Percentiles rank a stretch among this genome's conserved stretches.
These are phyloP conservation scores for Cheilinus undulatus DNA, from an alignment of 2,113 vertebrate genomes.

Conservation along the genomic window DNA sequence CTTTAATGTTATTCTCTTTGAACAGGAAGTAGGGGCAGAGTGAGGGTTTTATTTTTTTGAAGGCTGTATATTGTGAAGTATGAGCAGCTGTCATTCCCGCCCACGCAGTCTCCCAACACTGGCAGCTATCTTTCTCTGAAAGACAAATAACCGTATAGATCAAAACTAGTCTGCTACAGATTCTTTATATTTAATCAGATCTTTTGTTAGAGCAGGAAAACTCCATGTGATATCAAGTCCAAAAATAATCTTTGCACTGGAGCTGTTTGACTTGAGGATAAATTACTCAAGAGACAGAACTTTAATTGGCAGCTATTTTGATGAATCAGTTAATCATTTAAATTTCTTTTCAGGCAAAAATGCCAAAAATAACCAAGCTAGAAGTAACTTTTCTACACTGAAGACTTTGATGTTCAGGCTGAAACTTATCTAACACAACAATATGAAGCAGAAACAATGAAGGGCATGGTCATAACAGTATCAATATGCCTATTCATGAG, in stretches of 20 bases:
- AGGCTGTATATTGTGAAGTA: conserved; percentile 57
- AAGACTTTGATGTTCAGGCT: background rate
- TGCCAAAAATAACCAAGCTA: background rate
- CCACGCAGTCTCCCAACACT: conserved; percentile 20
- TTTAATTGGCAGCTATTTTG: background rate
- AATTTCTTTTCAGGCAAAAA: background rate
- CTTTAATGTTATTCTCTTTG: conserved; percentile 80
- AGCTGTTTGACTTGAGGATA: background rate
- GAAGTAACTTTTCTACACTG: no score
- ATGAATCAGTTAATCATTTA: background rate
- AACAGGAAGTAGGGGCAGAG: conserved; percentile 60
- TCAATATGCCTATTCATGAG: no score
- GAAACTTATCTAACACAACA: background rate
- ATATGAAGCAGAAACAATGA: background rate
- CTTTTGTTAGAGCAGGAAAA: background rate
- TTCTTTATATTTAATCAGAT: background rate
- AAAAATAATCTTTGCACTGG: background rate
- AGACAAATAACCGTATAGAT: conserved; percentile 8
- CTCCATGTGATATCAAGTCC: background rate
- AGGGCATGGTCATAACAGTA: no score
- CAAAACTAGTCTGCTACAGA: background rate
- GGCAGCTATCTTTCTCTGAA: background rate
- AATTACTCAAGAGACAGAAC: background rate
- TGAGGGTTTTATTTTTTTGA: conserved; percentile 30
- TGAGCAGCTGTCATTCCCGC: conserved; percentile 52